phyloP scores from a whole-genome alignment of 2,888 invertebrate genomes.

The Drosophila gaucha region DNA sequence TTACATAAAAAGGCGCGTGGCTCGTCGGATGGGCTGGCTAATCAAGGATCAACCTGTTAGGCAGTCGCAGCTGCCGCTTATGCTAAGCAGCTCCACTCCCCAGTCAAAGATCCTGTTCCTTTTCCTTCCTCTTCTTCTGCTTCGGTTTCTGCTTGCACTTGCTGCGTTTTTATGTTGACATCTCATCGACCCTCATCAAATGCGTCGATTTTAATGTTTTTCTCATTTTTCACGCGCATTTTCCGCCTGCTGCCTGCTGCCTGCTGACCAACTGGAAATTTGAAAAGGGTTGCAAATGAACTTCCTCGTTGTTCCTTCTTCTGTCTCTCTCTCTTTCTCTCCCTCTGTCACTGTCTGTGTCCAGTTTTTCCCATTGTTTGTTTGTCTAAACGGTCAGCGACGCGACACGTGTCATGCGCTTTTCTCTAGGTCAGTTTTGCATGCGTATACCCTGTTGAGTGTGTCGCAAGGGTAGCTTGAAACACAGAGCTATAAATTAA shows the following conservation, averaged over 20 bases:
- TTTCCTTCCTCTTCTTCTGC: neutral
- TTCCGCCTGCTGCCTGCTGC: slow-evolving; percentile 42
- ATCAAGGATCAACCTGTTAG: slow-evolving; percentile 44
- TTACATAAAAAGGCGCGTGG: slow-evolving; percentile 67
- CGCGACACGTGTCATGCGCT: slow-evolving; percentile 56
- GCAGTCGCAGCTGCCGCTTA: slow-evolving; percentile 8
- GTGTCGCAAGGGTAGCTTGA: neutral
- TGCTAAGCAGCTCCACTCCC: slow-evolving; percentile 20
- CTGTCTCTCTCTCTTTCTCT: neutral
- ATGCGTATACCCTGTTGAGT: slow-evolving; percentile 13
- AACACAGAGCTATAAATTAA: no score
- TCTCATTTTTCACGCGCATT: slow-evolving; percentile 68
- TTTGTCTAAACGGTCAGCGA: slow-evolving; percentile 23
- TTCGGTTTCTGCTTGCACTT: slow-evolving; percentile 2
- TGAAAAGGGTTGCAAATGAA: slow-evolving; percentile 48
- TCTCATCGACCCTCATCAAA: slow-evolving; percentile 75
- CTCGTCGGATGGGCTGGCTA: slow-evolving; percentile 1
- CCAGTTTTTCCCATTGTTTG: slow-evolving; percentile 18
- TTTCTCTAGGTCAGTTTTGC: slow-evolving; percentile 39
- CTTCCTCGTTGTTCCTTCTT: neutral
- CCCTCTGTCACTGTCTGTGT: neutral
- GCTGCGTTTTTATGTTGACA: slow-evolving; percentile 51
- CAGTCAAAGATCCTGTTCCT: slow-evolving; percentile 11
- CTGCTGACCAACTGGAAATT: slow-evolving; percentile 57
- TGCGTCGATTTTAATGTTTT: slow-evolving; percentile 69